phyloP scores from a whole-genome alignment of 2,797 vertebrate genomes.

The Erpetoichthys calabaricus region DNA sequence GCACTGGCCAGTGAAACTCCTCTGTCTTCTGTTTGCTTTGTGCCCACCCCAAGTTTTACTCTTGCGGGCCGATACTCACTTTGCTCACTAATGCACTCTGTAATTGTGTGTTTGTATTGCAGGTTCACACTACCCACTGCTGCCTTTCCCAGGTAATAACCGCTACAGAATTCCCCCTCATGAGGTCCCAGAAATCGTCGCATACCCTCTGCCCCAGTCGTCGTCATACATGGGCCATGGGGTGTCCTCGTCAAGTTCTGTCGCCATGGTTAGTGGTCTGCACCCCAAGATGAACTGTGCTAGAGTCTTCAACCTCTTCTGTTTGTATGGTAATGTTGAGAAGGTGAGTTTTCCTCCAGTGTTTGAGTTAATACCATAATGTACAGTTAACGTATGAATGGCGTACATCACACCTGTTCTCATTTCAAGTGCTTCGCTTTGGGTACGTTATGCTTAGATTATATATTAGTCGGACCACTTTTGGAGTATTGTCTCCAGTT shows the following conservation, averaged over 20 bases:
- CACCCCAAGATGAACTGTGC: constrained; percentile 92
- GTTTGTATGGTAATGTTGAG: constrained; percentile 93
- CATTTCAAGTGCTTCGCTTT: too few species aligned
- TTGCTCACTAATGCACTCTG: too few species aligned
- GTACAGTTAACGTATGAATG: too few species aligned
- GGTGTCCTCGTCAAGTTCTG: constrained; percentile 64
- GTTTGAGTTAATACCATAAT: constrained; percentile 3
- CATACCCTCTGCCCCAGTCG: constrained; percentile 79
- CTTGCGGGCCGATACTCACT: too few species aligned
- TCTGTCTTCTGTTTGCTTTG: too few species aligned
- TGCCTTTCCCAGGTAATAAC: constrained; percentile 72
- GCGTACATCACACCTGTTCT: too few species aligned
- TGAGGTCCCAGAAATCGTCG: constrained; percentile 80
- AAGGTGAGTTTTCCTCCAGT: constrained; percentile 51
- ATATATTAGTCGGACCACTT: too few species aligned
- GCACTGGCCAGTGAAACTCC: too few species aligned
- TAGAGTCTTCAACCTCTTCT: constrained; percentile 93
- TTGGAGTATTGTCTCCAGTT: too few species aligned
- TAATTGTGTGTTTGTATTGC: constrained; percentile 14
- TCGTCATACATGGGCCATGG: constrained; percentile 67
- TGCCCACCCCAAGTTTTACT: too few species aligned
- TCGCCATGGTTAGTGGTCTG: constrained; percentile 92
- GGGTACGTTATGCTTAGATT: too few species aligned
- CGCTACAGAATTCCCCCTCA: constrained; percentile 75
- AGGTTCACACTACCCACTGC: constrained; percentile 77